Evolutionary conservation across 2,113 vertebrate genomes (phyloP), one percentile per base, ranked within the genome.

Genomic region (Pedionomus torquatus): DNA sequence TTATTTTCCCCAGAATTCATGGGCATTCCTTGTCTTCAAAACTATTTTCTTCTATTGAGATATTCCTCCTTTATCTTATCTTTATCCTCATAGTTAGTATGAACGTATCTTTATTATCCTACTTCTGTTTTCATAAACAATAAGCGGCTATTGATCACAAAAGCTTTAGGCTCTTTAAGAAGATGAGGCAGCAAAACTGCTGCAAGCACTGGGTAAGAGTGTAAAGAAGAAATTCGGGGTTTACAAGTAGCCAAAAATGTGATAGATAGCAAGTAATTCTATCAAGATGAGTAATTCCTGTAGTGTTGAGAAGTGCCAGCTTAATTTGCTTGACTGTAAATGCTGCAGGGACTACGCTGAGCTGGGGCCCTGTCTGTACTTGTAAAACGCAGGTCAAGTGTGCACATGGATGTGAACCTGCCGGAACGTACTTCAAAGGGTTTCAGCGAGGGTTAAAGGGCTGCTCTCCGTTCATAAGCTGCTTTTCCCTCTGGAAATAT

Each of bases 1-100:
- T 95, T 96, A 94, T 96, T 97, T 95, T 85, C 74, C 44, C 66
- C 58, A 87, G 65, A 94, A 96, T 89, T 87, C 77, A 57, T 21
- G 58, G 87, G 66, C 74, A 63, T 87, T 94, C 78, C 74, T 87
- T 93, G 75, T 93, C 80, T 76, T 89, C 80, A 68, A 68, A 95
- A 93, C 76, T 74, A 39, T 95, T 94, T 88, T 92, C 23, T 92
- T 92, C 66, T 93, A 24, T 43, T 76, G 77, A 97, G 66, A 84
- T 87, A 78, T 28, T 87, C 80, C 54, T 92, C 43, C 52, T 89
- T 66, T 77, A 57, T 80, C 79, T 88, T 91, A 55, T 79, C 74
- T 92, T 87, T 60, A 82, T 39, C 30, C 30, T 80, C 48, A 77
- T 13, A 54, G 58, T 86, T 60, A 43, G 23, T 52, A 70, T 33